Percentiles rank a stretch among this genome's conserved stretches.
These are phyloP conservation scores for Apodemia hepburni DNA, from an alignment of 2,888 invertebrate genomes.

Conservation along the genomic window DNA sequence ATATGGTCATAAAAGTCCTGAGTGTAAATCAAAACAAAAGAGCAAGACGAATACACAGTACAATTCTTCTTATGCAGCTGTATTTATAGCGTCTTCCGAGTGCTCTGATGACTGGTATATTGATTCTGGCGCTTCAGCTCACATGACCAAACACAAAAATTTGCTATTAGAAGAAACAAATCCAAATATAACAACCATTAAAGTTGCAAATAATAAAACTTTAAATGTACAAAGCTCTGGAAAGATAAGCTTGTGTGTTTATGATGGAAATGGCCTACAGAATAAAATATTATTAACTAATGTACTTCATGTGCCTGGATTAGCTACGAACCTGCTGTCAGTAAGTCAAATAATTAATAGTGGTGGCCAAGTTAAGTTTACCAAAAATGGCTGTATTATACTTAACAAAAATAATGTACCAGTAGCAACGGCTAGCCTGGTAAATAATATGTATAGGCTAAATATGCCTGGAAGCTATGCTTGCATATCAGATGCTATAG, in stretches of 20 bases:
- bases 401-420: background rate
- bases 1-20: background rate
- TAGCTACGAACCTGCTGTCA: no score
- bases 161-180: background rate
- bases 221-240: no score
- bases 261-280: no score
- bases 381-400: background rate
- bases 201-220: no score
- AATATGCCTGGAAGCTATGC: background rate
- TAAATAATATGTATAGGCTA: background rate
- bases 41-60: background rate
- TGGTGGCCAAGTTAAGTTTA: background rate
- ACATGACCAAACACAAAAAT: background rate
- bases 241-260: no score
- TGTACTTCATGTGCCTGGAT: no score
- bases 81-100: background rate
- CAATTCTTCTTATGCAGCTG: background rate
- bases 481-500: background rate
- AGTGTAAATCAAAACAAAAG: background rate
- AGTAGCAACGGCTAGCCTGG: background rate
- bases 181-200: constrained; percentile 18
- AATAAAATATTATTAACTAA: no score
- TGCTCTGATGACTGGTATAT: no score
- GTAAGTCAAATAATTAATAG: no score
- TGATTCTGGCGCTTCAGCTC: no score